These are phyloP conservation scores for Drosophila dunni DNA, from an alignment of 1,140 invertebrate genomes.

Conservation along the genomic window DNA sequence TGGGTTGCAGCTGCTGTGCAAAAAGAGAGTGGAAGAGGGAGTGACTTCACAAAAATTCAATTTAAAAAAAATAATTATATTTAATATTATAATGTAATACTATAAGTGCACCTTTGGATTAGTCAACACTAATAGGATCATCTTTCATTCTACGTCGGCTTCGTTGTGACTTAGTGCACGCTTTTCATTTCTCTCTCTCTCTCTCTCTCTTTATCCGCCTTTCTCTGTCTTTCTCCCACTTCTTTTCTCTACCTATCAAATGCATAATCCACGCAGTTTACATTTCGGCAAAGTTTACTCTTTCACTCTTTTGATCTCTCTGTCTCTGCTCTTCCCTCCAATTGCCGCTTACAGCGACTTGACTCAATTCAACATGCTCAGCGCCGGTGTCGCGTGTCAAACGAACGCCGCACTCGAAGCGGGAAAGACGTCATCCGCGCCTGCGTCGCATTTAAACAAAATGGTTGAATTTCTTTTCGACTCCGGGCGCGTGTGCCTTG, in stretches of 20 bases:
- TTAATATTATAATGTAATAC: constrained; percentile 7
- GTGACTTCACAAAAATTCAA: not conserved
- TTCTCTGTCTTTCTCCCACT: constrained; percentile 3
- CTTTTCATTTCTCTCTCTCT: not conserved
- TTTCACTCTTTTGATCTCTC: not conserved
- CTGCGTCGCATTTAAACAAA: constrained; percentile 33
- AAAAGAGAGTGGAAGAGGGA: not conserved
- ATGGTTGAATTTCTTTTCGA: constrained; percentile 50
- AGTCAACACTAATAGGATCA: constrained; percentile 16
- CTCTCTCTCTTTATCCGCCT: constrained; percentile 4
- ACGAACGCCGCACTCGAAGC: constrained; percentile 70
- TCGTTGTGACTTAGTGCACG: not conserved
- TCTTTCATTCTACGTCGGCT: constrained; percentile 9
- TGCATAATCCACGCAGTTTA: not conserved
- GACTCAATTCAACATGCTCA: constrained; percentile 37
- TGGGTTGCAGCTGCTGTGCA: not conserved
- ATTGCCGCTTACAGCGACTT: not conserved
- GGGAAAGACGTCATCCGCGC: constrained; percentile 70
- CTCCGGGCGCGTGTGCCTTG: constrained; percentile 41
- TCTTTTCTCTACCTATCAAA: not conserved
- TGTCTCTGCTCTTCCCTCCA: not conserved
- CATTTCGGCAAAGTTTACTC: not conserved
- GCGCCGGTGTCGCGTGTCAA: constrained; percentile 70
- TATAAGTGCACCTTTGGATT: not conserved
- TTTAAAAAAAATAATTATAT: constrained; percentile 15